Conservation (phyloP, 2,113 vertebrate genomes). For the Lepidothrix coronata region DNA sequence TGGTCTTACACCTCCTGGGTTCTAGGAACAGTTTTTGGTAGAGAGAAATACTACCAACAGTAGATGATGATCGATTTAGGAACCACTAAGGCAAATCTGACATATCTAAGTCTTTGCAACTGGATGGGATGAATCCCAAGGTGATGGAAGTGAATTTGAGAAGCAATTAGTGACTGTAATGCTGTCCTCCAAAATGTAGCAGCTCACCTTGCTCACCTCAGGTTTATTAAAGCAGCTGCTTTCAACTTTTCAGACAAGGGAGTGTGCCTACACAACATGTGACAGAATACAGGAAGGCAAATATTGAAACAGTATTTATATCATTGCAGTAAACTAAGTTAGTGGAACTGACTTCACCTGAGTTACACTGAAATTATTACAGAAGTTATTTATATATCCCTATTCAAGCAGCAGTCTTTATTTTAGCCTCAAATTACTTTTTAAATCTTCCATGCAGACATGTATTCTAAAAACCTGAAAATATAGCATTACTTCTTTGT, state of each 20-base stretch:
- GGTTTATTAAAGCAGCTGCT: background rate
- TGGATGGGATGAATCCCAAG: background rate
- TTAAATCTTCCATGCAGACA: background rate
- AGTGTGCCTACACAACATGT: background rate
- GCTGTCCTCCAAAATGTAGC: background rate
- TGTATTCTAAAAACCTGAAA: background rate
- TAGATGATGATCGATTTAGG: background rate
- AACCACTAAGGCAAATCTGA: background rate
- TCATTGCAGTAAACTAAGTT: background rate
- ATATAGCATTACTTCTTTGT: background rate
- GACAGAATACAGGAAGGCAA: background rate
- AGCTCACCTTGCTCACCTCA: background rate
- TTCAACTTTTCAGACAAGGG: background rate
- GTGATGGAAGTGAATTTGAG: background rate
- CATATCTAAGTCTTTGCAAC: background rate
- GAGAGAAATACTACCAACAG: background rate
- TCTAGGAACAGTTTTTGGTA: background rate
- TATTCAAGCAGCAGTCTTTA: background rate
- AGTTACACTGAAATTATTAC: background rate
- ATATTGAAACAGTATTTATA: background rate
- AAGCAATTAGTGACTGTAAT: background rate
- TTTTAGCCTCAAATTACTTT: background rate
- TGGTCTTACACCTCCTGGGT: background rate
- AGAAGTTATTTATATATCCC: background rate
- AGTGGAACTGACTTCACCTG: background rate